Base-by-base conservation (phyloP, 2,113 vertebrate genomes). In the Albula glossodonta region DNA sequence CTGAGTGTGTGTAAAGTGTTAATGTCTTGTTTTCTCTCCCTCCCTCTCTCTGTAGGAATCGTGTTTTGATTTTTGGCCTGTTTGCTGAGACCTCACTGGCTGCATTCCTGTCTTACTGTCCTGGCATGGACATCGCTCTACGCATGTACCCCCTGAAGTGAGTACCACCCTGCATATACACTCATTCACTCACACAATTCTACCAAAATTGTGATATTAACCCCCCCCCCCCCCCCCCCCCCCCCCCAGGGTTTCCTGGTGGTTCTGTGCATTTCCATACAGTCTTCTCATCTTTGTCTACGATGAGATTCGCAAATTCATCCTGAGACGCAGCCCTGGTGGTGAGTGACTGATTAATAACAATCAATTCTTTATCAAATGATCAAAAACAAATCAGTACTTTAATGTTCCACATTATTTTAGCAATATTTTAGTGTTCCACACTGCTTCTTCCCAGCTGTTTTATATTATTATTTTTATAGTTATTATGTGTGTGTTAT, bases 91-190 rank as follows among this genome's bases (percentile, higher is more conserved):
- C 96, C 0, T 91, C 94, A 19, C 91, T 96, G 82, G 95, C 95
- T 60, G 95, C 95, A 79, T 96, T 96, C 92, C 92, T 96, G 86
- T 96, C 95, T 79, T 96, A 96, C 91, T 96, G 95, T 90, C 96
- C 96, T 6, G 96, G 96, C 22, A 96, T 96, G 96, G 95, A 96
- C 77, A 0, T 96, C 1, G 95, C 95, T 25, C 88, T 96, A 87
- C 94, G 95, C 92, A 96, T 96, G 96, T 96, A 96, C 90, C 95
- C 95, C 3, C 90, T 96, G 53, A 96, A 91, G 95, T 96, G 93
- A 78, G 94, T 86, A 41, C 84, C n/a, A 60, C 84, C 8, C 15
- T 53, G 52, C 50, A 78, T 82, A 51, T 8, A 84, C 17, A 84
- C 15, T 74, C 57, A n/a, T n/a, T n/a, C n/a, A 78, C 60, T 78